Evolutionary conservation across 2,797 vertebrate species (phyloP).

Genomic region (Sebastes trivittatus): DNA sequence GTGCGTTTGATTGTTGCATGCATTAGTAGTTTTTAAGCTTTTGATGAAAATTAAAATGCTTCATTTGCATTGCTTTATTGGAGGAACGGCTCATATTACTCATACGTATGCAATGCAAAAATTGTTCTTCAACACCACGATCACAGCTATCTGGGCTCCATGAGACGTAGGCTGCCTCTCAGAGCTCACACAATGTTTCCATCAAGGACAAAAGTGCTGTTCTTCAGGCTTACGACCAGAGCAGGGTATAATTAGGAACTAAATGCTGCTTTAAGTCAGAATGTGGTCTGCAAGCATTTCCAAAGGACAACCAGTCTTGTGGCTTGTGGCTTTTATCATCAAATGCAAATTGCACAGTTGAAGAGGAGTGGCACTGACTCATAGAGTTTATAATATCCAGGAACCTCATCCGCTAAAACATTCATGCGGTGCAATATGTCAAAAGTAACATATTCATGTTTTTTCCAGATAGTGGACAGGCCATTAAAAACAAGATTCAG

Average conservation of each 20-base stretch:
- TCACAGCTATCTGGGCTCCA: conserved; percentile 38
- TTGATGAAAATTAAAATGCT: conserved; percentile 71
- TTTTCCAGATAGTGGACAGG: conserved; percentile 80
- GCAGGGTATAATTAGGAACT: conserved; percentile 86
- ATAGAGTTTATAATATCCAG: conserved; percentile 82
- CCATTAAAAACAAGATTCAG: conserved; percentile 81
- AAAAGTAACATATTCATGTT: conserved; percentile 79
- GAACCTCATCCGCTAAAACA: conserved; percentile 81
- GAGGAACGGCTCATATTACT: conserved; percentile 34
- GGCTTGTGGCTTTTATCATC: conserved; percentile 87
- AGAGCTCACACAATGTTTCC: conserved; percentile 82
- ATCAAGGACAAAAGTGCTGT: conserved; percentile 81
- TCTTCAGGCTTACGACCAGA: conserved; percentile 76
- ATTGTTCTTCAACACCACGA: conserved; percentile 46
- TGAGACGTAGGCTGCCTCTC: conserved; percentile 49
- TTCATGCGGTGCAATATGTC: conserved; percentile 81
- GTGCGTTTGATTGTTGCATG: conserved; percentile 51
- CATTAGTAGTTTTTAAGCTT: conserved; percentile 58
- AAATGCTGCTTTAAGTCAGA: conserved; percentile 86
- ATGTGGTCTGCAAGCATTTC: conserved; percentile 83
- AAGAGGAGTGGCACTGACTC: conserved; percentile 86
- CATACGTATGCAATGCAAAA: conserved; percentile 56
- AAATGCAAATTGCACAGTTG: conserved; percentile 87
- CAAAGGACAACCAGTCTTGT: conserved; percentile 86
- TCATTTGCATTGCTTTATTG: conserved; percentile 28